Conservation (phyloP, 1,140 invertebrate species). For the Papilio helenus region DNA sequence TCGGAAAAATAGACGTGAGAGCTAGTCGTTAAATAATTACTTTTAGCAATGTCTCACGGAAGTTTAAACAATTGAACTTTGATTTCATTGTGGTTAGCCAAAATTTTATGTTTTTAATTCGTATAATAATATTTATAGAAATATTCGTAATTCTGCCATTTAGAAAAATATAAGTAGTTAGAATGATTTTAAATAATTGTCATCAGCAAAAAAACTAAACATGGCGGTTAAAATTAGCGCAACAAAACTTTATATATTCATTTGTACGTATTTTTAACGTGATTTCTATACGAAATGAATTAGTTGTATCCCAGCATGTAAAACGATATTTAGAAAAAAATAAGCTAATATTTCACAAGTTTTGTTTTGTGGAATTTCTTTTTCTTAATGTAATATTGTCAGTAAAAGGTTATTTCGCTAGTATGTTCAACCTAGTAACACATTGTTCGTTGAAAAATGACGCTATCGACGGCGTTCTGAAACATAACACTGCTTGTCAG, state of each 20-base stretch:
- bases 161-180: too few relatives aligned
- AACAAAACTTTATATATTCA: too few relatives aligned
- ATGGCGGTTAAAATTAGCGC: not conserved
- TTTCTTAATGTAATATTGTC: not conserved
- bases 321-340: not conserved
- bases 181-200: not conserved
- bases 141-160: not conserved
- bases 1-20: too few relatives aligned
- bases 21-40: too few relatives aligned
- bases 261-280: too few relatives aligned
- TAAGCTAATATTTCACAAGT: not conserved
- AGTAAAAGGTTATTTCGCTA: too few relatives aligned
- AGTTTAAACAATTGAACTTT: too few relatives aligned
- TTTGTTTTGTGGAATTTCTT: not conserved
- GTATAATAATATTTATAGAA: too few relatives aligned
- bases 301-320: not conserved
- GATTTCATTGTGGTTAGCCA: too few relatives aligned
- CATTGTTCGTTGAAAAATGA: not conserved
- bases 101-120: too few relatives aligned
- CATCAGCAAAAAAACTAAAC: not conserved
- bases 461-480: not conserved
- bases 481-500: not conserved
- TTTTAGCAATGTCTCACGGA: too few relatives aligned
- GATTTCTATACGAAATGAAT: not conserved
- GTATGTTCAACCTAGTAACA: not conserved